phyloP scores from a whole-genome alignment of 2,113 vertebrate genomes.

The Centrocercus urophasianus region DNA sequence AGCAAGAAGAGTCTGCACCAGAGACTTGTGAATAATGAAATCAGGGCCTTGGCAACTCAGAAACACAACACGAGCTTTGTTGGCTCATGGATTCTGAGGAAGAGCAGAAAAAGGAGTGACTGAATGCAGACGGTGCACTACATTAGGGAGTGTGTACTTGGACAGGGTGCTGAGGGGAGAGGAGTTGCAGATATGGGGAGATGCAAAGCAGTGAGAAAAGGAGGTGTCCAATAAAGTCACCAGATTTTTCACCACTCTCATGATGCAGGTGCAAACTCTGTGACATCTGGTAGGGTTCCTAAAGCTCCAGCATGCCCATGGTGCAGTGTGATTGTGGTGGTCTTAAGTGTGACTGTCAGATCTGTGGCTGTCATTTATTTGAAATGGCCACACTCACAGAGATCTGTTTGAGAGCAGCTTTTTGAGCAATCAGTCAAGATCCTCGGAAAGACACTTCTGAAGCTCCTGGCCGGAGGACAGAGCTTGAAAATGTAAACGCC shows the following conservation, averaged over 20 bases:
- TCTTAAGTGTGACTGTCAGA: fast-evolving
- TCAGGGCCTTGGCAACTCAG: neutral
- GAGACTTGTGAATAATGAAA: neutral
- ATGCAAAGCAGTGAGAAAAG: neutral
- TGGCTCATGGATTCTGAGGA: neutral
- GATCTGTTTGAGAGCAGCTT: neutral
- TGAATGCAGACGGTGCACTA: neutral
- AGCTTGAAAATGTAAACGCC: neutral
- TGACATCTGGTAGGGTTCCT: neutral
- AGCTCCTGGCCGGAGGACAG: neutral
- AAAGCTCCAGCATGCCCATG: neutral
- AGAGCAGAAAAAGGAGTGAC: neutral
- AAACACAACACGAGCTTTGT: neutral
- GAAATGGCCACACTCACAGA: neutral
- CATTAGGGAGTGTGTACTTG: neutral
- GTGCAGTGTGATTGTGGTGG: fast-evolving
- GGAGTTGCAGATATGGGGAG: neutral
- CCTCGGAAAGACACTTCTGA: neutral
- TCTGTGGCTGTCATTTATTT: neutral
- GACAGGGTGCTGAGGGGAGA: neutral
- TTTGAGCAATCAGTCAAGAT: neutral
- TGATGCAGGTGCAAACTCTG: neutral
- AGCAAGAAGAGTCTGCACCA: neutral
- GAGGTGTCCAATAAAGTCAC: neutral
- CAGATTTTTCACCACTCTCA: neutral